Conservation (phyloP, 2,797 vertebrate species). For the Hypotaenidia okinawae region DNA sequence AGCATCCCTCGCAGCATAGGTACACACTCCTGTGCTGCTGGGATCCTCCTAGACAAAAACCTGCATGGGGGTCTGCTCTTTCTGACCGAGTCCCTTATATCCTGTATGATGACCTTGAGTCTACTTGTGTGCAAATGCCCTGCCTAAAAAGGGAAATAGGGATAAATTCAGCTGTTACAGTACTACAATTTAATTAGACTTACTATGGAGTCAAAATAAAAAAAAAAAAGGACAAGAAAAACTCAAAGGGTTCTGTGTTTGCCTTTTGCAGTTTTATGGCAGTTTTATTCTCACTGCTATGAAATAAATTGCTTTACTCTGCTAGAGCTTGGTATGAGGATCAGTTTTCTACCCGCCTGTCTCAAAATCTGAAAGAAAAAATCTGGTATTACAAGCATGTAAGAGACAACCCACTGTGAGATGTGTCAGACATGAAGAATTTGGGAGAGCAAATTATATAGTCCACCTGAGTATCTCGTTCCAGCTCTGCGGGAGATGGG, state of each 20-base stretch:
- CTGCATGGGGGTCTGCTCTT: not conserved
- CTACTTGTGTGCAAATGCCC: not conserved
- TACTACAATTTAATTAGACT: not conserved
- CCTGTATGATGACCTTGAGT: not conserved
- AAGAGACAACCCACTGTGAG: not conserved
- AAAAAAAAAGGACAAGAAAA: not conserved
- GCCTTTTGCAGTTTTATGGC: not conserved
- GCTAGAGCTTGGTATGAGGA: not conserved
- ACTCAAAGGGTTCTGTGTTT: not conserved
- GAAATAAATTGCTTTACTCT: not conserved
- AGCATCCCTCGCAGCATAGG: rapidly evolving
- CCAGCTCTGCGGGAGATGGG: not conserved
- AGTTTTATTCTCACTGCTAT: not conserved
- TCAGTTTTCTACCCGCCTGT: not conserved
- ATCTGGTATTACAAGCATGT: not conserved
- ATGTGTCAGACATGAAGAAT: not conserved
- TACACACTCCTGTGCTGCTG: not conserved
- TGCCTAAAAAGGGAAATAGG: not conserved
- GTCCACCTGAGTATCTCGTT: constrained; percentile 6
- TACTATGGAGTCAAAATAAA: not conserved
- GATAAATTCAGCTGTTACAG: not conserved
- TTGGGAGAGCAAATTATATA: not conserved
- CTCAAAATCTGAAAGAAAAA: not conserved
- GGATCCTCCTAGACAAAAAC: not conserved
- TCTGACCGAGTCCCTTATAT: not conserved